Percentiles rank a stretch among this genome's conserved stretches.
These are phyloP conservation scores for Galeopsomyia nigrocyanea DNA, from an alignment of 2,888 invertebrate species.

Conservation along the genomic window DNA sequence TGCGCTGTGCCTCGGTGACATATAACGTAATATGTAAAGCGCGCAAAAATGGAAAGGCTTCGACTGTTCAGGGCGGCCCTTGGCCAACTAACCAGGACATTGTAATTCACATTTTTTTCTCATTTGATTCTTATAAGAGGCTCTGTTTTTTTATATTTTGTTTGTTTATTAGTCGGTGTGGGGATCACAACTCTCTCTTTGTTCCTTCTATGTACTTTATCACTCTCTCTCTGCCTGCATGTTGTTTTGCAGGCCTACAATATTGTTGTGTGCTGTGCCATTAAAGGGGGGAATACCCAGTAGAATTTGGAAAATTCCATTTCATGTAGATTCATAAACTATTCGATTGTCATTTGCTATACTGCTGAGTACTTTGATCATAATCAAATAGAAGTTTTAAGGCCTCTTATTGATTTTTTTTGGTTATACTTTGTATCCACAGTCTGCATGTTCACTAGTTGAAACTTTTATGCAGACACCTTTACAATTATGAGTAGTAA, in stretches of 20 bases:
- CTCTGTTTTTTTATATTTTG: conserved; percentile 10
- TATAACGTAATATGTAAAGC: conserved; percentile 20
- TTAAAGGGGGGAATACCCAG: not conserved
- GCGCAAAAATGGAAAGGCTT: conserved; percentile 41
- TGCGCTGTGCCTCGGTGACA: not conserved
- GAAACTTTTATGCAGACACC: conserved; percentile 15
- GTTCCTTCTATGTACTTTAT: not conserved
- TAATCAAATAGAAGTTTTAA: no score
- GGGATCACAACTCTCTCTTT: not conserved
- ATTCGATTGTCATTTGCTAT: no score
- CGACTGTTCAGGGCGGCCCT: conserved; percentile 44
- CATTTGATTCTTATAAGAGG: conserved; percentile 19
- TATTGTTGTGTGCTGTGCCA: no score
- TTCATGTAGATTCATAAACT: conserved; percentile 7
- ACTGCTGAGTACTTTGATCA: no score
- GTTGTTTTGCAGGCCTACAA: not conserved
- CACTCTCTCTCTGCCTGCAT: not conserved
- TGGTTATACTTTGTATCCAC: conserved; percentile 22
- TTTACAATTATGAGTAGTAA: conserved; percentile 5
- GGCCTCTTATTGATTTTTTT: conserved; percentile 1
- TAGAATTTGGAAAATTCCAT: not conserved
- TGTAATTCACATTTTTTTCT: conserved; percentile 43
- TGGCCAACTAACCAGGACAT: conserved; percentile 43
- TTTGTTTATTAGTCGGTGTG: no score
- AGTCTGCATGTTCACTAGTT: conserved; percentile 26